phyloP scores from a whole-genome alignment of 2,113 vertebrate genomes.

The Isichthys henryi region DNA sequence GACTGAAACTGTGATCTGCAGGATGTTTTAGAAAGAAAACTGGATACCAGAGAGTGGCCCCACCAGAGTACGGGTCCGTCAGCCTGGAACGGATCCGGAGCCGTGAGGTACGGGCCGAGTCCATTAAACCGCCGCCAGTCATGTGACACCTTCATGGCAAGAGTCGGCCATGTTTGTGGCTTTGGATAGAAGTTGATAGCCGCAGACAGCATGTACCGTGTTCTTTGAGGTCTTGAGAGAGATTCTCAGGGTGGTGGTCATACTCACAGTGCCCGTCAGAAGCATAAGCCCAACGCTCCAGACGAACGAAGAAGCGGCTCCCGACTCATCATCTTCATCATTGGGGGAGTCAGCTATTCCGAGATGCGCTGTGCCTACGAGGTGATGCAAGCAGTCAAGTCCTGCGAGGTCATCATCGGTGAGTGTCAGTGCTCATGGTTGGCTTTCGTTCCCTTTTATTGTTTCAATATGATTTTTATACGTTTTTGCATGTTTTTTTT shows the following conservation, averaged over 20 bases:
- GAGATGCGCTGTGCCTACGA: slow-evolving; percentile 93
- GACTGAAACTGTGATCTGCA: slow-evolving; percentile 33
- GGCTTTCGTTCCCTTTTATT: neutral
- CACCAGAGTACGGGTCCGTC: slow-evolving; percentile 81
- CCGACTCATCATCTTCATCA: slow-evolving; percentile 61
- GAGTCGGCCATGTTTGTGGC: neutral
- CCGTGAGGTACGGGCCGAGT: slow-evolving; percentile 69
- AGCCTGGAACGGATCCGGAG: slow-evolving; percentile 88
- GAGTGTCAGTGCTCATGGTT: slow-evolving; percentile 35
- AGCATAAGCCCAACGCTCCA: slow-evolving; percentile 47
- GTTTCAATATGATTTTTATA: neutral
- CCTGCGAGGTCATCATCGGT: slow-evolving; percentile 91
- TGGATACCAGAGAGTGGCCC: slow-evolving; percentile 86
- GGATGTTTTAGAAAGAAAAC: slow-evolving; percentile 89
- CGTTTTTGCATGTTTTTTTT: neutral
- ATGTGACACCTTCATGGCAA: neutral
- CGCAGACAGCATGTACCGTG: neutral
- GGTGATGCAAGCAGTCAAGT: slow-evolving; percentile 75
- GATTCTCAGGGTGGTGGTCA: neutral
- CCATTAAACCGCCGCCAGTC: neutral
- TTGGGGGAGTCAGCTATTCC: slow-evolving; percentile 79
- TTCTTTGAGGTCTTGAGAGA: neutral
- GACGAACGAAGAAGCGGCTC: slow-evolving; percentile 73
- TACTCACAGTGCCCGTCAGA: slow-evolving; percentile 64
- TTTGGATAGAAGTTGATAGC: neutral